These are phyloP conservation scores for Narcine bancroftii DNA, from an alignment of 2,113 vertebrate genomes.

Conservation along the genomic window DNA sequence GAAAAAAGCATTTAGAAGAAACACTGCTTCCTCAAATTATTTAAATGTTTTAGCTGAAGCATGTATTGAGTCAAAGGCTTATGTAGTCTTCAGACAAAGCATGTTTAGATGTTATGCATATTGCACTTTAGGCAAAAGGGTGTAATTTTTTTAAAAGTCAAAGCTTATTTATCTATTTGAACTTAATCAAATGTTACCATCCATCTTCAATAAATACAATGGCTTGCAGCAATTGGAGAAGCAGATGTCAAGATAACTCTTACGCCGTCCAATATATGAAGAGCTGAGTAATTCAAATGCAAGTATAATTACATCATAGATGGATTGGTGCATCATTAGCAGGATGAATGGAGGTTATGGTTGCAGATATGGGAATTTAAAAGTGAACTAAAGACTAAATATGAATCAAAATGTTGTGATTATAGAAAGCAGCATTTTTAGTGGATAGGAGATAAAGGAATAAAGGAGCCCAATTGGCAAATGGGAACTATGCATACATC, in stretches of 20 bases:
- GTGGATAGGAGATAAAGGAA: not conserved
- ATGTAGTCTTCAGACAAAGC: not conserved
- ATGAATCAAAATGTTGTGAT: not conserved
- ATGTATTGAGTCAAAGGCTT: not conserved
- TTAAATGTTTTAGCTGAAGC: not conserved
- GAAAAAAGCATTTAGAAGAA: not conserved
- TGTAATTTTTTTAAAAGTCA: not conserved
- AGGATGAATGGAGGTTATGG: not conserved
- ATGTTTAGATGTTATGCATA: not conserved
- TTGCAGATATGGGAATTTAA: not conserved
- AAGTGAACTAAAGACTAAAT: not conserved
- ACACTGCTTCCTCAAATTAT: not conserved
- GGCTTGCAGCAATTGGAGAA: not conserved
- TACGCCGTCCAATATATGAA: not conserved
- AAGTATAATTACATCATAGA: not conserved
- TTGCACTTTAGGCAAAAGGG: not conserved
- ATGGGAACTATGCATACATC: too few species aligned
- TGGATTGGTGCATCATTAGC: not conserved
- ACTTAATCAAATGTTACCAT: not conserved
- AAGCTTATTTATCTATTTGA: not conserved
- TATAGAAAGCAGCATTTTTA: not conserved
- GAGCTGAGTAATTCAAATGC: not conserved
- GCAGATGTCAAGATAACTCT: not conserved
- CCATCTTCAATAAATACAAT: not conserved
- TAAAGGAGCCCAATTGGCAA: too few species aligned